Base-by-base conservation (phyloP, 2,797 vertebrate species). In the Antennarius maculatus region DNA sequence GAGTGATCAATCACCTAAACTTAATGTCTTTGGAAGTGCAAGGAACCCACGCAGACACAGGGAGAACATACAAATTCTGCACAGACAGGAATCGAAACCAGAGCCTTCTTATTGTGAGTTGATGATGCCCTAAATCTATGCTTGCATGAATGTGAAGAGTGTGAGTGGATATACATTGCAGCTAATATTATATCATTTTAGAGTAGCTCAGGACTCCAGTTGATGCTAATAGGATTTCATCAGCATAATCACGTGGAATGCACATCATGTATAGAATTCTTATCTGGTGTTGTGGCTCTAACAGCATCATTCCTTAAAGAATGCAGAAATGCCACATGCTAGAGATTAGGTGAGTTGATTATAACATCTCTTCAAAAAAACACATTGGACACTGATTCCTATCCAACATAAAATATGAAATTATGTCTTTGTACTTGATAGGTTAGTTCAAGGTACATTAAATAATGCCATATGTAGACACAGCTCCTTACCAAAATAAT, bases 221-320 rank as follows among this genome's bases (percentile, higher is more conserved):
- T 46, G 15, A 16, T 46, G 14, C 61, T 79, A n/a, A 45, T 5
- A 66, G 28, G 54, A 51, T 64, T 49, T 46, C 27, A 12, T 60
- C 10, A 18, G 14, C 48, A 39, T 41, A 64, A 56, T 68, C 49
- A 76, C 6, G 0, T 59, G 39, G 34, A 67, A 31, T 49, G 45
- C 72, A 66, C 61, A 69, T 62, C 43, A 66, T 61, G 51, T 29
- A 39, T 28, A 56, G 61, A 56, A 14, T 76, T 59, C 59, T 62
- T 65, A 72, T 72, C 64, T 69, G 7, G 49, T 17, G 50, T 77
- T 28, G 67, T 42, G 50, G 34, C 52, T 60, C 14, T 60, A 52
- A 69, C 58, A 65, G 56, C 56, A 75, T 73, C 17, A 41, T 62
- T 66, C 6, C 54, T 67, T 50, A 48, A 55, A 52, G 67, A 49